Evolutionary conservation across 30 jellyfish, hydroid and myxozoan genomes (phyloP).

Genomic region (Turritopsis dohrnii): DNA sequence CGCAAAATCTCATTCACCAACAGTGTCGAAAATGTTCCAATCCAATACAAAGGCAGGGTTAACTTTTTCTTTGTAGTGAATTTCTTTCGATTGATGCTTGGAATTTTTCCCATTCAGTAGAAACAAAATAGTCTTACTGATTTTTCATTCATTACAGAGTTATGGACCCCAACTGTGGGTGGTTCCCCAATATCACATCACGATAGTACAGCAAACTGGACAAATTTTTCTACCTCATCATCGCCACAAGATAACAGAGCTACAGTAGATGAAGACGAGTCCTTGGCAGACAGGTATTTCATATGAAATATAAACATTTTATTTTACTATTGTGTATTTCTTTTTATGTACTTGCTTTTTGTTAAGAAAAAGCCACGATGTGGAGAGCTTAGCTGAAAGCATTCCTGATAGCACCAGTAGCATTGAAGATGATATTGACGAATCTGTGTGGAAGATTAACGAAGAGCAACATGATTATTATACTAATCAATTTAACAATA

Average conservation of each 20-base stretch:
- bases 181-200: background rate
- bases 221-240: constrained; percentile 22
- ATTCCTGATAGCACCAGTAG: constrained; percentile 61
- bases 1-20: background rate
- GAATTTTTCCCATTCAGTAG: too few species aligned
- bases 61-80: background rate
- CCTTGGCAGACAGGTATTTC: constrained; percentile 3
- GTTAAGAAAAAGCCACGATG: constrained; percentile 38
- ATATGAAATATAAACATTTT: too few species aligned
- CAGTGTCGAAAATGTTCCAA: background rate
- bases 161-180: background rate
- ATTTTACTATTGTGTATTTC: background rate
- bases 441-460: constrained; percentile 63
- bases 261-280: background rate
- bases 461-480: constrained; percentile 82
- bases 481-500: constrained; percentile 67
- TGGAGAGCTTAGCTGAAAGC: constrained; percentile 44
- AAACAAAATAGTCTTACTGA: background rate
- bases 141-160: background rate
- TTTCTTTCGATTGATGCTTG: background rate
- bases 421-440: constrained; percentile 64
- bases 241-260: constrained; percentile 15
- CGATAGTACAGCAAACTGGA: constrained; percentile 11
- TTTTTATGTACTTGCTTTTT: background rate
- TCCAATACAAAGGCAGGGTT: background rate